These are phyloP conservation scores for Sialis lutaria DNA, from an alignment of 2,888 invertebrate genomes.

Conservation along the genomic window DNA sequence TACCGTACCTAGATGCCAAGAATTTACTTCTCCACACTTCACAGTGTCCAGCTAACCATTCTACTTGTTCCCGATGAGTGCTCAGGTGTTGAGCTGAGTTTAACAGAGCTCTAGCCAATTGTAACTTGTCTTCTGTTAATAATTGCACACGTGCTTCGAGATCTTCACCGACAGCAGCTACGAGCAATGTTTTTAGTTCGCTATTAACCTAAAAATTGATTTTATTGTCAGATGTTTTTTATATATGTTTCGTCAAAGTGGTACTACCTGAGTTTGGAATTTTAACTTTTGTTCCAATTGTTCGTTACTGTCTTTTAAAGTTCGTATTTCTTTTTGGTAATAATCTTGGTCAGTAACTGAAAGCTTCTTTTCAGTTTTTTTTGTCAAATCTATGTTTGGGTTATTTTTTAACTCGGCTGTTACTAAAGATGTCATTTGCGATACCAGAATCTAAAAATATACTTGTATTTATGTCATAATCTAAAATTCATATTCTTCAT, in stretches of 20 bases:
- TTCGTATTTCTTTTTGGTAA: slow-evolving; percentile 41
- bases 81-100: slow-evolving; percentile 73
- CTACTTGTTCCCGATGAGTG: slow-evolving; percentile 83
- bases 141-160: slow-evolving; percentile 77
- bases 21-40: slow-evolving; percentile 97
- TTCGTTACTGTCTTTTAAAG: slow-evolving; percentile 47
- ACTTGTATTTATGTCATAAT: slow-evolving; percentile 15
- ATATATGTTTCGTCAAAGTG: slow-evolving; percentile 4
- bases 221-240: not conserved
- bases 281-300: slow-evolving; percentile 65
- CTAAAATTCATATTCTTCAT: slow-evolving; percentile 26
- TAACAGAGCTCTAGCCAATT: slow-evolving; percentile 67
- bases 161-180: slow-evolving; percentile 92
- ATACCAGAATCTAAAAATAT: slow-evolving; percentile 46
- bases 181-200: slow-evolving; percentile 79
- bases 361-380: slow-evolving; percentile 11
- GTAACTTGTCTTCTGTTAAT: slow-evolving; percentile 81
- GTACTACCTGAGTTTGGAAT: slow-evolving; percentile 58
- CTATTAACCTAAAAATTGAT: slow-evolving; percentile 51
- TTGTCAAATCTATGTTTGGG: slow-evolving; percentile 2
- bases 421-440: slow-evolving; percentile 53
- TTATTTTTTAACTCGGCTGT: slow-evolving; percentile 38
- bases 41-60: slow-evolving; percentile 83
- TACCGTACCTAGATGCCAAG: slow-evolving; percentile 65
- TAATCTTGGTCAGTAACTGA: slow-evolving; percentile 31